Conservation (phyloP, 2,113 vertebrate species). For the Oenanthe melanoleuca region DNA sequence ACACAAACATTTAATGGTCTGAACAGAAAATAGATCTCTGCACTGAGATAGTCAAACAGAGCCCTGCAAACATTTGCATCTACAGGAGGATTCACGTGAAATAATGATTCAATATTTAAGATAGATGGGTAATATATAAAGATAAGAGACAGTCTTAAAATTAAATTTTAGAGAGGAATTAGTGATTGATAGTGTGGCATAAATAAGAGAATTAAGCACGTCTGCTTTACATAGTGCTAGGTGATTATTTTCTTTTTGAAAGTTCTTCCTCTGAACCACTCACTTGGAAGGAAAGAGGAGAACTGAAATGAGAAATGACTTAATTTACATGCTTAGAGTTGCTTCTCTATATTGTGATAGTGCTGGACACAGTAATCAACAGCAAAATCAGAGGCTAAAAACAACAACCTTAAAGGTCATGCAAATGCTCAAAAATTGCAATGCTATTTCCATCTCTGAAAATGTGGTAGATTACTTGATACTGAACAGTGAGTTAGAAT, state of each 20-base stretch:
- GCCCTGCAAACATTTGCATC: background rate
- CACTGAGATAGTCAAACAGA: background rate
- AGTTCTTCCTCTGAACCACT: background rate
- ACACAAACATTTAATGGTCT: background rate
- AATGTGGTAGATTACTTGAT: background rate
- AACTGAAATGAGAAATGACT: background rate
- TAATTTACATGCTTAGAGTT: conserved; percentile 10
- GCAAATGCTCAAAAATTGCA: background rate
- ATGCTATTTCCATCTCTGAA: background rate
- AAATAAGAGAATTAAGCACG: conserved; percentile 3
- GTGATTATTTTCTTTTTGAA: conserved; percentile 22
- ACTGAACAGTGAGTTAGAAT: background rate
- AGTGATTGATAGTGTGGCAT: background rate
- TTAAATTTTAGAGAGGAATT: background rate
- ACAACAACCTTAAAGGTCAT: background rate
- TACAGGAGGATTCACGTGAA: background rate
- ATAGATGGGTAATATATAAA: conserved; percentile 13
- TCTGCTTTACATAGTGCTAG: background rate
- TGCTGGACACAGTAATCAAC: background rate
- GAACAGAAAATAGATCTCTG: background rate
- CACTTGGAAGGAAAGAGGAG: conserved; percentile 1
- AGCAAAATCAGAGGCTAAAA: background rate
- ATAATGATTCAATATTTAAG: background rate
- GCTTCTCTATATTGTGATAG: background rate
- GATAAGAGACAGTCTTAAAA: background rate